Conservation (phyloP, 2,888 invertebrate species). For the Tenthredo livida region DNA sequence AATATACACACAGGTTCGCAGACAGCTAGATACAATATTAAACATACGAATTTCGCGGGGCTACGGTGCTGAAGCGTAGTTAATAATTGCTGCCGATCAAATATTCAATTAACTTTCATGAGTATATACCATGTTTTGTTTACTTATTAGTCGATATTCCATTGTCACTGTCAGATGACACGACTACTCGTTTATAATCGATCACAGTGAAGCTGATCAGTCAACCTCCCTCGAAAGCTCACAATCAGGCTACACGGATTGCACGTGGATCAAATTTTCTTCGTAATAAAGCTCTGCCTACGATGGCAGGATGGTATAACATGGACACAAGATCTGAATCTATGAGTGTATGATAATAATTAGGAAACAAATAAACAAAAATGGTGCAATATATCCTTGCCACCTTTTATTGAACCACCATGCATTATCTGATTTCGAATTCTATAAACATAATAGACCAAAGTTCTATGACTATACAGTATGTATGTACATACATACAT, state of each 20-base stretch:
- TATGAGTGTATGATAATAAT: neutral
- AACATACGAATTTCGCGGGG: neutral
- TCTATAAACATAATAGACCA: neutral
- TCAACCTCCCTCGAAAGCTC: neutral
- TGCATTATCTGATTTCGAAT: neutral
- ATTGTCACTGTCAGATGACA: neutral
- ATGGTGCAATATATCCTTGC: neutral
- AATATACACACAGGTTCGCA: neutral
- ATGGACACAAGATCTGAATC: neutral
- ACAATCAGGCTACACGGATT: neutral
- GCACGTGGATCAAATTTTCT: neutral
- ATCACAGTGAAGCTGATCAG: slow-evolving; percentile 26
- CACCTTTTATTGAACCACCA: neutral
- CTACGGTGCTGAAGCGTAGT: neutral
- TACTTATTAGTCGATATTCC: slow-evolving; percentile 30
- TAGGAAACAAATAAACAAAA: no score
- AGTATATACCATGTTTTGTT: neutral
- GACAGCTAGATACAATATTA: neutral
- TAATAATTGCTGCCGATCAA: slow-evolving; percentile 23
- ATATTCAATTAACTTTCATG: slow-evolving; percentile 37
- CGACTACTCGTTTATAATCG: slow-evolving; percentile 9
- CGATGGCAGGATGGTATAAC: neutral
- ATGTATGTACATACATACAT: neutral
- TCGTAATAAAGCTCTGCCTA: neutral
- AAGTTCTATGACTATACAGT: neutral